phyloP scores from a whole-genome alignment of 64 coral and sea anemone genomes.

The Montipora foliosa region DNA sequence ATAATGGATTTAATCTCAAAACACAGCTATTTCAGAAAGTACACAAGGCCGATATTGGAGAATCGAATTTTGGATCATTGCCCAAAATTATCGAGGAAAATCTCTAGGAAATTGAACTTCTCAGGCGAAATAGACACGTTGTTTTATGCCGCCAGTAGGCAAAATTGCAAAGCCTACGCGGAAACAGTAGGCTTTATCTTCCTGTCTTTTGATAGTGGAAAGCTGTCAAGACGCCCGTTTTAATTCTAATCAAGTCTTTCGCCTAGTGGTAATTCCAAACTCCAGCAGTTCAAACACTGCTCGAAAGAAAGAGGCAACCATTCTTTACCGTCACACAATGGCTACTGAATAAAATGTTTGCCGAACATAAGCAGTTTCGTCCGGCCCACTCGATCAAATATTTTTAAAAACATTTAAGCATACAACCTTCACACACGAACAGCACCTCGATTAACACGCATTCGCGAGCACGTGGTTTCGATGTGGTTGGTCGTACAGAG shows the following conservation, averaged over 20 bases:
- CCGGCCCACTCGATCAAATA: conserved; percentile 2
- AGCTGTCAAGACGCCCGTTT: background rate
- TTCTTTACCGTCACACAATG: background rate
- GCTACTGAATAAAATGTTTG: background rate
- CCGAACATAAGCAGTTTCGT: background rate
- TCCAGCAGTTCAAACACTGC: background rate
- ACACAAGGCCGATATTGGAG: conserved; percentile 25
- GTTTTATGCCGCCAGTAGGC: background rate
- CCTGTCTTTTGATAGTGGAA: background rate
- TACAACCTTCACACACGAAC: background rate
- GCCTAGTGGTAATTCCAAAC: background rate
- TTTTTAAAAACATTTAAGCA: background rate
- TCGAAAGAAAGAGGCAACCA: background rate
- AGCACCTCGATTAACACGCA: no score
- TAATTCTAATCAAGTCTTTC: background rate
- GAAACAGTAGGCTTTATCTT: conserved; percentile 29
- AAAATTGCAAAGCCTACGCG: conserved; percentile 30
- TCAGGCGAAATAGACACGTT: background rate
- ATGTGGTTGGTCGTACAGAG: background rate
- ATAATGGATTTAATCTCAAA: conserved; percentile 32
- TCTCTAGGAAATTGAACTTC: background rate
- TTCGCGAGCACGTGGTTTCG: conserved; percentile 23
- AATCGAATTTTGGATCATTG: conserved; percentile 22
- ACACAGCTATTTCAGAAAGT: conserved; percentile 34
- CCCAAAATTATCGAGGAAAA: conserved; percentile 52